Percentiles rank a stretch among this genome's conserved stretches.
These are phyloP conservation scores for Antitype chi DNA, from an alignment of 2,888 invertebrate genomes.

Conservation along the genomic window DNA sequence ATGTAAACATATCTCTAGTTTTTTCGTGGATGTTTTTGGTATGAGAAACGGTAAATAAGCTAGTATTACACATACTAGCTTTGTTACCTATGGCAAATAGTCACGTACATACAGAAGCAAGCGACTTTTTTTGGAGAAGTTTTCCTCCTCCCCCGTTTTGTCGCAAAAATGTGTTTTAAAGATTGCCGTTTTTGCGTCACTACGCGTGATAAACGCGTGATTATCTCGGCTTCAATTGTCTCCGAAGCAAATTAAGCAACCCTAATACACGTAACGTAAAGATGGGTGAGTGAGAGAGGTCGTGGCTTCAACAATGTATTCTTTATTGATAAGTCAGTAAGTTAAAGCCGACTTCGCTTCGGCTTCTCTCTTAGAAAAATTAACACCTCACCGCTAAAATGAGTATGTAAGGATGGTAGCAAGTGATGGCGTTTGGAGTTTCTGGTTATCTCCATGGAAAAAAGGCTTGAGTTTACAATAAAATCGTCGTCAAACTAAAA, in stretches of 20 bases:
- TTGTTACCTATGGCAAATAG: conserved; percentile 12
- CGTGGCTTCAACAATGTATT: no score
- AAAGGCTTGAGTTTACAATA: no score
- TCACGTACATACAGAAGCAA: not conserved
- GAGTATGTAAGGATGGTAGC: not conserved
- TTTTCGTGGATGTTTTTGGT: conserved; percentile 27
- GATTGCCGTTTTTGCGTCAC: not conserved
- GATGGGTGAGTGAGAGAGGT: no score
- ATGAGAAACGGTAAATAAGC: conserved; percentile 16
- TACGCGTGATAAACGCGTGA: not conserved
- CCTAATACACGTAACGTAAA: not conserved
- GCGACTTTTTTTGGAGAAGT: not conserved
- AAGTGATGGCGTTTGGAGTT: no score
- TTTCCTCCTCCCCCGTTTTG: not conserved
- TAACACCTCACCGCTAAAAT: no score
- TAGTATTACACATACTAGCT: no score
- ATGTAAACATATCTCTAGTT: conserved; percentile 38
- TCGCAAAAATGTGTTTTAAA: not conserved
- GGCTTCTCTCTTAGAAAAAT: no score
- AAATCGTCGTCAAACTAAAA: not conserved
- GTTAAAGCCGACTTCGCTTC: no score
- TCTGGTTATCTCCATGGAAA: not conserved
- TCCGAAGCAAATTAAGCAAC: not conserved
- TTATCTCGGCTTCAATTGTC: not conserved
- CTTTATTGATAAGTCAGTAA: no score